Evolutionary conservation across 2,113 vertebrate species (phyloP).

Genomic region (Myotis davidii): DNA sequence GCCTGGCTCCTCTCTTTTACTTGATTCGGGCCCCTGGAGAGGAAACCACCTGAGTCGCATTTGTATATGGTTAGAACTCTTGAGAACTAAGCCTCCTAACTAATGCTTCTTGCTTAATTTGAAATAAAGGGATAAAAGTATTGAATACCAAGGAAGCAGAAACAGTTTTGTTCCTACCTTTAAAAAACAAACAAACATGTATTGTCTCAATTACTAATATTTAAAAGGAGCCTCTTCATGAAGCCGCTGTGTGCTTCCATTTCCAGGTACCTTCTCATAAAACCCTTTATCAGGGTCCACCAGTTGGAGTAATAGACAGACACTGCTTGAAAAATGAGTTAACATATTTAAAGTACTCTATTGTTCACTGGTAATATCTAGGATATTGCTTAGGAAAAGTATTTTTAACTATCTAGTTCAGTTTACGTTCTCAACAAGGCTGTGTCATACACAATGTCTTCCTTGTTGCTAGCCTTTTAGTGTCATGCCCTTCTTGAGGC

Average conservation of each 20-base stretch:
- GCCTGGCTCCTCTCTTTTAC: constrained; percentile 35
- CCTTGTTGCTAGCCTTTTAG: neutral
- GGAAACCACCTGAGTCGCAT: constrained; percentile 70
- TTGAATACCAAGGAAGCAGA: neutral
- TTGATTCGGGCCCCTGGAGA: constrained; percentile 59
- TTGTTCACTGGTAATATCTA: neutral
- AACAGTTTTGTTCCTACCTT: neutral
- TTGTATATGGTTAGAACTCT: constrained; percentile 48
- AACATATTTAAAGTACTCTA: neutral
- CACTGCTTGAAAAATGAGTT: neutral
- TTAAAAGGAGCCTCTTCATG: neutral
- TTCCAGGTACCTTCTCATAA: neutral
- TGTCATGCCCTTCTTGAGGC: neutral
- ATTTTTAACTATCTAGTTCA: constrained; percentile 12
- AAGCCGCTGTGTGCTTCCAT: neutral
- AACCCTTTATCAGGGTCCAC: neutral
- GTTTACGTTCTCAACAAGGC: neutral
- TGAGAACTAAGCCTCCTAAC: constrained; percentile 20
- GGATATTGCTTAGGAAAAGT: neutral
- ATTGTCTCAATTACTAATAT: neutral
- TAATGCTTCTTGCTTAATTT: constrained; percentile 26
- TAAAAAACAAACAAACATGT: neutral
- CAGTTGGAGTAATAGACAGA: neutral
- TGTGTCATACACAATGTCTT: neutral
- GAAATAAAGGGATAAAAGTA: constrained; percentile 25